phyloP scores from a whole-genome alignment of 2,797 vertebrate genomes.

The Vipera ursinii region DNA sequence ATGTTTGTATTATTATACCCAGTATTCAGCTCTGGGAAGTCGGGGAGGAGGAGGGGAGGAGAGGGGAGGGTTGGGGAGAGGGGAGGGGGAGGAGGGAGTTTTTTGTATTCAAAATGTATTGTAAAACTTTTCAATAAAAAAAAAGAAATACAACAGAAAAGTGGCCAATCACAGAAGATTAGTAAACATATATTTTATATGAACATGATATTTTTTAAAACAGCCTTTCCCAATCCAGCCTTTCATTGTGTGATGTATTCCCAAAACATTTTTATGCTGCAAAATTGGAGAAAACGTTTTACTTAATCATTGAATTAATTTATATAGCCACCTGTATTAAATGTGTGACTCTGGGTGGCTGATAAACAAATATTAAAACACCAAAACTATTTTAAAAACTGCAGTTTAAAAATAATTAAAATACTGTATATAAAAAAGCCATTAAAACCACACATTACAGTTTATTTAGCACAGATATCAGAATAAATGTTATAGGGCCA shows the following conservation, averaged over 20 bases:
- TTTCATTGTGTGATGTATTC: neutral
- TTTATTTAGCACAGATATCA: neutral
- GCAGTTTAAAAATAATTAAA: neutral
- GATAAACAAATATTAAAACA: neutral
- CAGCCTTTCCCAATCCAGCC: neutral
- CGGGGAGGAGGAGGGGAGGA: too few relatives aligned
- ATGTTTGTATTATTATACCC: too few relatives aligned
- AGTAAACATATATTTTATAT: neutral
- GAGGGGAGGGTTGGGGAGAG: too few relatives aligned
- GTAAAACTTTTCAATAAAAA: too few relatives aligned
- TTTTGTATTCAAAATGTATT: too few relatives aligned
- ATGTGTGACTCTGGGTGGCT: neutral
- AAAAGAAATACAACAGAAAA: constrained; percentile 20
- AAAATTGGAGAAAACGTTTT: neutral
- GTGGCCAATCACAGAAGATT: neutral
- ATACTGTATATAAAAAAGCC: neutral
- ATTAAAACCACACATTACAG: neutral
- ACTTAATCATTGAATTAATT: neutral
- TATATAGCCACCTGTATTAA: neutral
- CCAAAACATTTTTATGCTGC: neutral
- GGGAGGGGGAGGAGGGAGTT: too few relatives aligned
- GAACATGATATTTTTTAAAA: neutral
- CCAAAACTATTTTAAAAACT: neutral
- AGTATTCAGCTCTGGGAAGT: too few relatives aligned
- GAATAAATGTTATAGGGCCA: neutral